Evolutionary conservation across 53 echinoderm and acorn worm species (phyloP), one percentile per base, ranked within the genome.

Genomic region (Holothuria leucospilota): DNA sequence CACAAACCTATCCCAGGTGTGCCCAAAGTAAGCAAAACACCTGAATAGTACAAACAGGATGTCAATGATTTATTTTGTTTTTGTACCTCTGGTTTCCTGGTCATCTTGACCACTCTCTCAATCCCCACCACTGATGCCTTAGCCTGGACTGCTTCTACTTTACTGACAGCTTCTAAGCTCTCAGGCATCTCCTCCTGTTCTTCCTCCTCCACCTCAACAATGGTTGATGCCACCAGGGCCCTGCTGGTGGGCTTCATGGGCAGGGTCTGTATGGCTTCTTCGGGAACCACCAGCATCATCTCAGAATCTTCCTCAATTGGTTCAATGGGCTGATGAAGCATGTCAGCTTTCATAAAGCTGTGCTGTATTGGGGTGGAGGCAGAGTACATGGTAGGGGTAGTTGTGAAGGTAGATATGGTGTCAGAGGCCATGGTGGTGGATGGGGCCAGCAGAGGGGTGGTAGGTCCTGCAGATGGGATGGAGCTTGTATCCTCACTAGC

Each of bases 181-280:
- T 90, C 92, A 27, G 91, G 89, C 67, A 94, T 92, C 59, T 85
- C 88, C 84, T 96, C 96, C 84, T 90, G 92, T 39, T 88, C 90
- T 72, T 93, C 96, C 34, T 96, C 96, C 71, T 94, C 96, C 70
- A 94, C 94, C 88, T 95, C 95, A 68, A 90, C 86, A 42, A 95
- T 95, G 67, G 95, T 95, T 10, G 95, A 95, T 25, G 95, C 95
- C 66, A 95, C 95, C 68, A 95, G 88, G 88, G 88, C 92, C 51
- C 92, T 66, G 69, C 85, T 89, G 64, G 90, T 86, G 51, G 89
- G 81, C 77, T 95, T 95, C 70, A 90, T 90, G 28, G 92, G 51
- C 28, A 95, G 91, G 23, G 91, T 89, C 53, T 78, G 88, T 25
- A 95, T 92, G 85, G 92, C 90, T 15, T 95, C 95, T 46, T 92